phyloP scores from a whole-genome alignment of 2,888 invertebrate genomes.

The Eumerus sabulonum region DNA sequence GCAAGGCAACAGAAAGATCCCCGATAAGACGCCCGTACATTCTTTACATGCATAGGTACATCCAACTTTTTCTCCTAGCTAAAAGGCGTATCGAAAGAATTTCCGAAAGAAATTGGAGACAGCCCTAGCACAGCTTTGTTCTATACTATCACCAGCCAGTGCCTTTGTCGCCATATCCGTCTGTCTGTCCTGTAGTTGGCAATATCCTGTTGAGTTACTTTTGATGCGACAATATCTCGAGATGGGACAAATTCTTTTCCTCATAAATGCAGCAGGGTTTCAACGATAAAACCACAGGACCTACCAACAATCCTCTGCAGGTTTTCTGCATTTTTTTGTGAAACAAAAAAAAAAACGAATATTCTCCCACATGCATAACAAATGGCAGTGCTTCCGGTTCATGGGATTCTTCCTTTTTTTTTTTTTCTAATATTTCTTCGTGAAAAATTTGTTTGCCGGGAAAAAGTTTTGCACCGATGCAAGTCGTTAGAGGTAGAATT shows the following conservation, averaged over 20 bases:
- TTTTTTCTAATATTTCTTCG: background rate
- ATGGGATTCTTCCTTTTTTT: background rate
- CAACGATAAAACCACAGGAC: too few species aligned
- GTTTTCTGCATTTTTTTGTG: slow-evolving; percentile 6
- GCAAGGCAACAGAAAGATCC: background rate
- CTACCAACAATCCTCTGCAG: too few species aligned
- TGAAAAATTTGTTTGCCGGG: slow-evolving; percentile 17
- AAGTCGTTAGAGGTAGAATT: slow-evolving; percentile 17
- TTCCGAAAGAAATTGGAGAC: slow-evolving; percentile 18
- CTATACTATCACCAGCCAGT: slow-evolving; percentile 2
- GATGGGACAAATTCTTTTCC: slow-evolving; percentile 16
- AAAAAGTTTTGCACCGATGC: slow-evolving; percentile 18
- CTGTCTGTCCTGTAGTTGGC: slow-evolving; percentile 14
- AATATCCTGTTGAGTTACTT: slow-evolving; percentile 26
- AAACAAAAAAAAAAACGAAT: too few species aligned
- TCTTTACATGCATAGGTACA: background rate
- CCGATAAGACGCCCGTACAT: too few species aligned
- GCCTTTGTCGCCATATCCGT: slow-evolving; percentile 3
- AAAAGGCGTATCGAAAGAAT: slow-evolving; percentile 5
- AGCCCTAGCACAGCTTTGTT: slow-evolving; percentile 6
- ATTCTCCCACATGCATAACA: slow-evolving; percentile 30
- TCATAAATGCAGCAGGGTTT: slow-evolving; percentile 19
- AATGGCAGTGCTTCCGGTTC: slow-evolving; percentile 21
- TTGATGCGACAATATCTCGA: slow-evolving; percentile 17
- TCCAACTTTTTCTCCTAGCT: background rate